These are phyloP conservation scores for Craniophora ligustri DNA, from an alignment of 2,888 invertebrate genomes.

Conservation along the genomic window DNA sequence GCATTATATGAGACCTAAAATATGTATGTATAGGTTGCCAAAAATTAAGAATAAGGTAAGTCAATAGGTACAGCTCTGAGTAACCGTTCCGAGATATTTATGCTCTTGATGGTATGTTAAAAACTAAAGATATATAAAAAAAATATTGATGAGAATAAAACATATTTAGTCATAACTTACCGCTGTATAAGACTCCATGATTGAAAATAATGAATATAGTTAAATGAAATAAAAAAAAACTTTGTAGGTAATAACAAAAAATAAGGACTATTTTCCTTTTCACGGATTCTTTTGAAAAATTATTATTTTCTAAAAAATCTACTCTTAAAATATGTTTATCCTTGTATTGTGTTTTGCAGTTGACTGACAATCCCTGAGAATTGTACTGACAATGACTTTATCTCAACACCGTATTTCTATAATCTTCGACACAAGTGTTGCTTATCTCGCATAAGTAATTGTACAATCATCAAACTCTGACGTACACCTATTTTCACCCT, in stretches of 20 bases:
- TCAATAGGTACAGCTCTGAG: too few species aligned
- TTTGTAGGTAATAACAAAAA: not conserved
- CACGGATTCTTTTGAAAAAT: too few species aligned
- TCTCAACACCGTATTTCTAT: constrained; percentile 22
- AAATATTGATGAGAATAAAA: not conserved
- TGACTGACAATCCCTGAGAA: constrained; percentile 14
- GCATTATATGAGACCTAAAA: too few species aligned
- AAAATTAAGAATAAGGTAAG: too few species aligned
- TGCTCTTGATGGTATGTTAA: too few species aligned
- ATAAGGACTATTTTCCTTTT: not conserved
- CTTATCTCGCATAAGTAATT: constrained; percentile 24
- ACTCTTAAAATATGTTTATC: not conserved
- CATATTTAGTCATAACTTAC: constrained; percentile 9
- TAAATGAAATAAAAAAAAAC: not conserved
- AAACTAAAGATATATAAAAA: too few species aligned
- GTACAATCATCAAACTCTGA: constrained; percentile 5
- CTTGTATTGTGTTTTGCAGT: constrained; percentile 7
- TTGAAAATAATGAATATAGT: not conserved
- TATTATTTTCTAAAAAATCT: too few species aligned
- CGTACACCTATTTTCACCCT: too few species aligned
- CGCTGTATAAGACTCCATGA: constrained; percentile 14
- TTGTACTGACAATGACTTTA: constrained; percentile 24
- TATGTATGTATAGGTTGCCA: too few species aligned
- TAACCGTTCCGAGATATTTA: too few species aligned
- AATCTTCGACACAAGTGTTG: constrained; percentile 33